Base-by-base conservation (phyloP, 1,140 invertebrate species). In the Caenorhabditis tropicalis region DNA sequence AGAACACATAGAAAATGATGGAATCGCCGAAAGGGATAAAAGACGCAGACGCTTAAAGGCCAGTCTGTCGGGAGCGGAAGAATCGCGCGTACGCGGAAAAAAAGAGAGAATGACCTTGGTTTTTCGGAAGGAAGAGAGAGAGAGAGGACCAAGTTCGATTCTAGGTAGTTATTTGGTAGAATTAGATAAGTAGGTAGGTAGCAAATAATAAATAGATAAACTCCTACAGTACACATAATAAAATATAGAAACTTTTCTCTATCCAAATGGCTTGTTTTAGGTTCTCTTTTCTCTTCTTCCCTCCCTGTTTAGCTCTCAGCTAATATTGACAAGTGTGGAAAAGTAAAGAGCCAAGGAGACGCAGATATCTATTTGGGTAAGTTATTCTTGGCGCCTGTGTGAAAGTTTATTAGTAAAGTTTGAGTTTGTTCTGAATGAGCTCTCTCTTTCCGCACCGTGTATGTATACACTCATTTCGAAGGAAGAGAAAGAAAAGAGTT, bases 361-460 rank as follows among this genome's bases (percentile, higher is more conserved):
- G 9, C 36, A 74, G 65, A 74, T 43, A 36, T 36, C 10, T 31
- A 29, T 43, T 43, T 5, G 39, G 36, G 65, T 46, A 74, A 43
- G 65, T 74, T 74, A 74, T 74, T 74, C 65, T 74, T 74, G 36
- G 65, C 65, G 36, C 36, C 65, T 74, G 65, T 74, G 21, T n/a
- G 43, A 31, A 74, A 36, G 43, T 74, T 65, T 74, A 65, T 43
- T 74, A 74, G 65, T 24, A 29, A 21, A 21, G 15, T 46, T 33
- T 43, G 10, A 74, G 65, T 74, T 74, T 74, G 65, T n/a, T 29
- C 10, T 27, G 9, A 10, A 27, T 5, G 65, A 24, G 36, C 65
- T 43, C n/a, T n/a, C n/a, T n/a, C n/a, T n/a, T n/a, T n/a, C 36
- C 65, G 65, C 65, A 74, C 43, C 43, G 65, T 74, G 33, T 74